Evolutionary conservation across 2,113 vertebrate genomes (phyloP), one percentile per base, ranked within the genome.

Genomic region (Loxodonta africana): DNA sequence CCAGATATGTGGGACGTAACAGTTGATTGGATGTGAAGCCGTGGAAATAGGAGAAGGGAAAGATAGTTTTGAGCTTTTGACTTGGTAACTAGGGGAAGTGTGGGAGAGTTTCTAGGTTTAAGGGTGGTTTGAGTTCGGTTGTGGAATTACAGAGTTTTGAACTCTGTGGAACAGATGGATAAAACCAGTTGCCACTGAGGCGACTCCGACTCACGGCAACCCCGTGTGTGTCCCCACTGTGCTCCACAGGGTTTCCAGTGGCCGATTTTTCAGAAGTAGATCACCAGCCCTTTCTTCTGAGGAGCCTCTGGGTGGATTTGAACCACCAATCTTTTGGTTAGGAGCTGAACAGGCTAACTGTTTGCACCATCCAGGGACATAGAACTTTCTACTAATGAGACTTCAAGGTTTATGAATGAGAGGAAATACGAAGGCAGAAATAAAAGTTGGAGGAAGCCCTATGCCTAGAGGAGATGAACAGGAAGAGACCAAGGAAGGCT

Each of bases 121-220:
- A 15, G 14, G 15, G 37, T 44, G 28, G 9, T 84, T 84, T 84
- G 60, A 88, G 6, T 82, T 92, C 7, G 78, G 51, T 80, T 95
- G 18, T 87, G 65, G 76, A 77, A 71, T 81, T 62, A 53, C 30
- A 20, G 28, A 60, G n/a, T 85, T 96, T 84, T 94, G 46, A 69
- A 26, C 82, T 88, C 95, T 81, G 5, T 91, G 33, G 57, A 77
- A 46, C 11, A 21, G 25, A 57, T 69, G 6, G 12, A 5, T 83
- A 62, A 8, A 62, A 20, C 60, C 60, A 62, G 60, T 23, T 62
- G 20, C 60, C 21, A 62, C 20, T 8, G 8, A 62, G 18, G 1
- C 7, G 60, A 62, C 60, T 62, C 51, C 6, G 8, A 62, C 60
- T 62, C 60, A 62, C 5, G 67, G 14, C 33, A 12, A 17, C 67